Evolutionary conservation across 2,888 invertebrate genomes (phyloP), one percentile per base, ranked within the genome.

Genomic region (Philhelius pedissequus): DNA sequence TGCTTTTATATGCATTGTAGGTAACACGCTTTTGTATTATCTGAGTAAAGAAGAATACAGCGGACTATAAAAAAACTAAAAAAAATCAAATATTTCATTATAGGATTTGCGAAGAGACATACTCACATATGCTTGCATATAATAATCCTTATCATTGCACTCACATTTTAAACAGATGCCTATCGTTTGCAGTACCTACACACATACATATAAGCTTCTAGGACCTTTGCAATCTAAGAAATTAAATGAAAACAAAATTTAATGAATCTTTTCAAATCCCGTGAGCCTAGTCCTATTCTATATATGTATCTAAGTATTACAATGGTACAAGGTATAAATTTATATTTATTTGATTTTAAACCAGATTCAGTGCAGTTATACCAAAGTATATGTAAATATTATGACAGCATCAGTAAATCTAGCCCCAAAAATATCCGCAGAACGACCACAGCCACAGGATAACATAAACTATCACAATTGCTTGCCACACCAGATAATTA

Each of bases 401-500:
- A 76, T 76, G 60, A 71, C 66, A 52, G 48, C 25, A 43, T 76
- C 70, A 60, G 62, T 73, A 64, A 74, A 74, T 78, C 56, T 35
- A 38, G 38, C 32, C 40, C 73, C 27, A 62, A 69, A 69, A 74
- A 78, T 73, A 74, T 69, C 73, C 74, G 62, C 68, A 66, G 27
- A 64, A 66, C 15, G 68, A 54, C 82, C 76, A 62, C 69, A 60
- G 71, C 82, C 76, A 62, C 69, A 60, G 71, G 66, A 73, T 54
- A 69, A 74, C 73, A 82, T 82, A 48, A 74, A 77, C 62, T 74
- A 82, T 78, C 73, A 62, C 82, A 77, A 73, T 74, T 77, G 73
- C 74, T 56, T 62, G 73, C 78, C 68, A 50, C 74, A 78, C 62
- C n/a, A 77, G 68, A 77, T 82, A 82, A 82, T 82, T 82, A 77